Evolutionary conservation across 2,797 vertebrate species (phyloP), one percentile per base, ranked within the genome.

Genomic region (Eurystomus glaucurus): DNA sequence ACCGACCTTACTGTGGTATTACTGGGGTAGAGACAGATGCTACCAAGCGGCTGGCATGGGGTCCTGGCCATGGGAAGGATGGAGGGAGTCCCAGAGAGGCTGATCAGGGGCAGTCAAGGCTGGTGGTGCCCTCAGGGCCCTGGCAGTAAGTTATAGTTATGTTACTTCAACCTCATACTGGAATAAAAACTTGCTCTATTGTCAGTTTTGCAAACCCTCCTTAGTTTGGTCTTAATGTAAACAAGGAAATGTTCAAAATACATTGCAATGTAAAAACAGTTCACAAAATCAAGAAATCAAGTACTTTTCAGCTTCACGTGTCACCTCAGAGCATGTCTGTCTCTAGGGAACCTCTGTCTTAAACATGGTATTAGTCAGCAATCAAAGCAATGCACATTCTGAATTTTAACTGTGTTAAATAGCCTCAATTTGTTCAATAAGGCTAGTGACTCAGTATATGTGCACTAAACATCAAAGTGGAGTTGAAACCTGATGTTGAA

Each of bases 81-180:
- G 4, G 3, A 5, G 5, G 11, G 19, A 85, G 11, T 2, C 17
- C 25, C 5, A 23, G 3, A 2, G 3, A 2, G 4, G 6, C 22
- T 72, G 61, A 18, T 35, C 11, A 52, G 45, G 12, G 41, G 16
- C 37, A 31, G 31, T 48, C 28, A 72, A 4, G 29, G 18, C 5
- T 91, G 16, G 1, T 29, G 35, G 11, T 29, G 8, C 6, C 43
- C 25, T 68, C 2, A 0, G 0, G 19, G 10, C 6, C 9, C 9
- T 45, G 37, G 6, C 10, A 45, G 10, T 41, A 71, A 20, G 5
- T 41, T 60, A 20, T 31, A 64, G 6, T 31, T 90, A 48, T 60
- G 14, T 48, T 78, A 11, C 74, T 86, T 70, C 12, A 68, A 46
- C 51, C 5, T 76, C 29, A 50, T 37, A 10, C 16, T 41, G 19